These are phyloP conservation scores for Pyrrhura leucotis DNA, from an alignment of 2,797 vertebrate genomes.

Conservation along the genomic window DNA sequence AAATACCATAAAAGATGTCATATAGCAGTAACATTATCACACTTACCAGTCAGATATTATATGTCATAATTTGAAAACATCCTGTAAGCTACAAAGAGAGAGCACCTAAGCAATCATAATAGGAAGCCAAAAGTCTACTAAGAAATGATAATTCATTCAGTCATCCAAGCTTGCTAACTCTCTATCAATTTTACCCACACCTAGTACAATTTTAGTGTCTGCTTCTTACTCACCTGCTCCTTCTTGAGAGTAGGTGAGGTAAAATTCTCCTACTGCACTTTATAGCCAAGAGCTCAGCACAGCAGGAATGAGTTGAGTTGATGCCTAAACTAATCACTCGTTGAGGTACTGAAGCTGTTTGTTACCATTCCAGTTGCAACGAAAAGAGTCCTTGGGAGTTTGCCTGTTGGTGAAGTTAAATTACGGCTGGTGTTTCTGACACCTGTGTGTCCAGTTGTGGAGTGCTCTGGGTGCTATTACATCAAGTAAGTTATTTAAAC, in stretches of 20 bases:
- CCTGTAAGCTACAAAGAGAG: neutral
- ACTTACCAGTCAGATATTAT: neutral
- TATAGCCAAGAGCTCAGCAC: neutral
- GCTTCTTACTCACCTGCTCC: neutral
- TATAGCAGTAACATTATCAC: neutral
- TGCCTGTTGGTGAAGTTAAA: neutral
- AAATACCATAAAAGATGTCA: neutral
- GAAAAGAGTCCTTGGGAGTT: neutral
- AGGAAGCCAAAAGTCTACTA: neutral
- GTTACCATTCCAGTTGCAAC: neutral
- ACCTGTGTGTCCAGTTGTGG: neutral
- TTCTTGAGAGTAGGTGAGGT: neutral
- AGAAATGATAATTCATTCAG: neutral
- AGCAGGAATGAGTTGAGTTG: neutral
- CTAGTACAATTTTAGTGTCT: neutral
- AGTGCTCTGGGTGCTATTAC: neutral
- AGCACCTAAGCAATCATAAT: neutral
- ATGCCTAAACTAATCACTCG: neutral
- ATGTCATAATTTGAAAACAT: neutral
- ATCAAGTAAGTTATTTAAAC: neutral
- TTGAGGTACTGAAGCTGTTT: neutral
- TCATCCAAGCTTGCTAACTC: neutral
- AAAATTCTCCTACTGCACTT: neutral
- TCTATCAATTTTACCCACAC: neutral
- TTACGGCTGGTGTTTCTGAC: neutral